phyloP scores from a whole-genome alignment of 1,140 invertebrate genomes.

The Calephelis nemesis region DNA sequence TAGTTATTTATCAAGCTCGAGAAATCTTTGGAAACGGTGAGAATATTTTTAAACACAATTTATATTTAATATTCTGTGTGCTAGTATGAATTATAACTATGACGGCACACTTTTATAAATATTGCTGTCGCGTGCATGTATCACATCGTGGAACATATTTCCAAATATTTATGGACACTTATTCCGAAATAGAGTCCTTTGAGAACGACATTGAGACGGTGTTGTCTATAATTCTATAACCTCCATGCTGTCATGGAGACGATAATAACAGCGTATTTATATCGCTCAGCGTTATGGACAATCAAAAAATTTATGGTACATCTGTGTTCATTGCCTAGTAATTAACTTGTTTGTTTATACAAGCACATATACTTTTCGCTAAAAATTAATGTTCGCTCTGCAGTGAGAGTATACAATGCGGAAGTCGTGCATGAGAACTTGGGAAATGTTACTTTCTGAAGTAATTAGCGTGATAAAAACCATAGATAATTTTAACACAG shows the following conservation, averaged over 20 bases:
- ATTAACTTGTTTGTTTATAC: slow-evolving; percentile 21
- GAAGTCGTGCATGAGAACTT: neutral
- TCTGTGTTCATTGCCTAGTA: slow-evolving; percentile 25
- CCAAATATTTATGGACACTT: slow-evolving; percentile 26
- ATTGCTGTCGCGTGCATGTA: slow-evolving; percentile 6
- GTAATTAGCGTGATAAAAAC: too few relatives aligned
- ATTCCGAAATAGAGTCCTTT: slow-evolving; percentile 26
- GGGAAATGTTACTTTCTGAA: too few relatives aligned
- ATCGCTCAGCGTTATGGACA: slow-evolving; percentile 25
- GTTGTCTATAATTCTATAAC: slow-evolving; percentile 7
- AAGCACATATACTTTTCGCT: neutral
- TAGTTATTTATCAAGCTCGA: neutral
- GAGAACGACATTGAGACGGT: slow-evolving; percentile 30
- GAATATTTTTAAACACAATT: slow-evolving; percentile 6
- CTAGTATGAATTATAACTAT: slow-evolving; percentile 6
- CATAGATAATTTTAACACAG: too few relatives aligned
- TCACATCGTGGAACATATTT: neutral
- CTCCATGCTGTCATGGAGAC: slow-evolving; percentile 15
- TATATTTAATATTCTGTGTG: slow-evolving; percentile 4
- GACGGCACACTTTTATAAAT: slow-evolving; percentile 8
- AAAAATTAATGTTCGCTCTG: slow-evolving; percentile 4
- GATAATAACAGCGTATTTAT: slow-evolving; percentile 21
- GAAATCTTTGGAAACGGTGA: neutral
- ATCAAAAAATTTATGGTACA: slow-evolving; percentile 30
- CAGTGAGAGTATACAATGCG: neutral